Percentiles rank a stretch among this genome's conserved stretches.
These are phyloP conservation scores for Merluccius polli DNA, from an alignment of 2,797 vertebrate genomes.

Conservation along the genomic window DNA sequence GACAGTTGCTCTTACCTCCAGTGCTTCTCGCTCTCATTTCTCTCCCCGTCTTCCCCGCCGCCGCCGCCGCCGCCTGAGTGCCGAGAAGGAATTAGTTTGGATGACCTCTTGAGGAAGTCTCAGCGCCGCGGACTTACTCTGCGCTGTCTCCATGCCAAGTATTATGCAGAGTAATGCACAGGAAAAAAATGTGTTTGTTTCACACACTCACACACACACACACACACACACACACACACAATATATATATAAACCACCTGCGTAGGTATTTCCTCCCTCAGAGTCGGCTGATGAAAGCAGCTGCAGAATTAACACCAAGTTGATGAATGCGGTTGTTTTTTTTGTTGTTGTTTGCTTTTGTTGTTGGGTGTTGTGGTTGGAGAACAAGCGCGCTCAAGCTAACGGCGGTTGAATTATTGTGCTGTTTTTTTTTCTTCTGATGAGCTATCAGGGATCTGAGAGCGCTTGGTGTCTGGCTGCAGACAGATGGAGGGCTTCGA, in stretches of 20 bases:
- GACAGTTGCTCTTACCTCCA: constrained; percentile 12
- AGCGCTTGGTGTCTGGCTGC: not conserved
- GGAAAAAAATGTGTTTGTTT: not conserved
- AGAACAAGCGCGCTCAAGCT: not conserved
- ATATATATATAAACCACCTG: not conserved
- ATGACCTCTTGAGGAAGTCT: constrained; percentile 5
- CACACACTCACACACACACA: too few relatives aligned
- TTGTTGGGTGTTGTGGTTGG: not conserved
- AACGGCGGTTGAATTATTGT: not conserved
- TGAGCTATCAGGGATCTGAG: not conserved
- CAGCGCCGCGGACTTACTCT: not conserved
- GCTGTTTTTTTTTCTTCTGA: not conserved
- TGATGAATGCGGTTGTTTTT: not conserved
- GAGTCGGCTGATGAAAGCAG: not conserved
- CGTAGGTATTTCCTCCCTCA: not conserved
- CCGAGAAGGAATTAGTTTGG: not conserved
- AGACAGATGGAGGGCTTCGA: not conserved
- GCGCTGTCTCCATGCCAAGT: not conserved
- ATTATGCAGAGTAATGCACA: not conserved
- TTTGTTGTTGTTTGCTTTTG: not conserved
- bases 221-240: too few relatives aligned
- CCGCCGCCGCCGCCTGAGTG: not conserved
- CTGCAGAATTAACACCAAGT: not conserved
- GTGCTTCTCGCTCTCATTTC: not conserved
- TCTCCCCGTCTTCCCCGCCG: not conserved